A percentile compares a stretch with the other conserved stretches of the same genome.
phyloP scores from a whole-genome alignment of 2,113 vertebrate genomes.

The Myrmecobius fasciatus region DNA sequence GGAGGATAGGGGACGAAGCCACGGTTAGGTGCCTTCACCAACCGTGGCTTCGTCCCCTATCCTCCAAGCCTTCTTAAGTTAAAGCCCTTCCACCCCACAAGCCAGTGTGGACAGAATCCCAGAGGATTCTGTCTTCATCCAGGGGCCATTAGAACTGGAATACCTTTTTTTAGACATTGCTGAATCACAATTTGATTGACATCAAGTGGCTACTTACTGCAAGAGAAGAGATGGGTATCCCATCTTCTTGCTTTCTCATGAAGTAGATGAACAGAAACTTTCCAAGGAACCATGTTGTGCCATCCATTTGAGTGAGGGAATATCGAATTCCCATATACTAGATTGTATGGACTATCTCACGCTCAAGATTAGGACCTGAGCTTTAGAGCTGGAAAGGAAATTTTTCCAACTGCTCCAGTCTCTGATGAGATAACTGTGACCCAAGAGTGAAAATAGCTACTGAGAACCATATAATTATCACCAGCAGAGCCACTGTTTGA shows the following conservation, averaged over 20 bases:
- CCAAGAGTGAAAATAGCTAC: neutral
- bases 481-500: neutral
- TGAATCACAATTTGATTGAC: neutral
- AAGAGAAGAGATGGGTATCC: neutral
- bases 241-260: neutral
- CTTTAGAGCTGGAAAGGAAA: neutral
- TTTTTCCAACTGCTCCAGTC: neutral
- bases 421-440: neutral
- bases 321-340: neutral
- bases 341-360: neutral
- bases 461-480: neutral
- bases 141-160: neutral
- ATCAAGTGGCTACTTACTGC: neutral
- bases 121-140: neutral
- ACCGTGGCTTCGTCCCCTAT: neutral
- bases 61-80: neutral
- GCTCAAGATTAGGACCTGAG: neutral
- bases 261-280: neutral
- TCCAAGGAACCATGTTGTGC: neutral
- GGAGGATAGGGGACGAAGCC: too few relatives aligned
- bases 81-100: neutral
- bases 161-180: neutral
- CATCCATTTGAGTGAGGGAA: neutral
- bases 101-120: neutral
- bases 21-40: too few relatives aligned